phyloP scores from a whole-genome alignment of 2,888 invertebrate species.

The Leptogaster cylindrica region DNA sequence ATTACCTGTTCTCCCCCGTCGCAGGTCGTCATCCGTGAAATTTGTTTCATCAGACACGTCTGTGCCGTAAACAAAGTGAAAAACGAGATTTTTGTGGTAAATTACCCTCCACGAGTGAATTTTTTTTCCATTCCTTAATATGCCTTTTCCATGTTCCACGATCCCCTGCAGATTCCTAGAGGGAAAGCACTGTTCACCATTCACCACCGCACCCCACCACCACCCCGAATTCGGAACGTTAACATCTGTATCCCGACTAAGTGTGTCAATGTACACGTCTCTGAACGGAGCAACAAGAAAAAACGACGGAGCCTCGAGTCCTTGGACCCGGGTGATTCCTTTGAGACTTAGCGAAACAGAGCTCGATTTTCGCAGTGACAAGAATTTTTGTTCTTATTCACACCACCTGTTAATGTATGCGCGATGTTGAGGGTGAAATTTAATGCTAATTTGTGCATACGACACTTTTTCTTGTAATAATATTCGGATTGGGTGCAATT shows the following conservation, averaged over 20 bases:
- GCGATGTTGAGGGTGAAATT: slow-evolving; percentile 17
- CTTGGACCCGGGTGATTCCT: slow-evolving; percentile 37
- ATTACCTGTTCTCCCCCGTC: slow-evolving; percentile 29
- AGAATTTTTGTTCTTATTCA: slow-evolving; percentile 31
- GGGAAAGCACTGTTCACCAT: neutral
- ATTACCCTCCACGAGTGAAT: slow-evolving; percentile 41
- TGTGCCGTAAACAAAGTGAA: slow-evolving; percentile 42
- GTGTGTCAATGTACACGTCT: slow-evolving; percentile 24
- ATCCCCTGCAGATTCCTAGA: slow-evolving; percentile 30
- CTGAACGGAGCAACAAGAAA: neutral
- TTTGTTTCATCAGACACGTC: slow-evolving; percentile 41
- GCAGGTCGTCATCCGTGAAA: slow-evolving; percentile 40
- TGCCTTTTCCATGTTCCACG: slow-evolving; percentile 41
- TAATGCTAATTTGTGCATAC: slow-evolving; percentile 39
- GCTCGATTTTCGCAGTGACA: slow-evolving; percentile 16
- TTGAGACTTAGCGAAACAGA: slow-evolving; percentile 38
- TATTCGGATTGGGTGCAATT: slow-evolving; percentile 27
- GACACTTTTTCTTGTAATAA: slow-evolving; percentile 17
- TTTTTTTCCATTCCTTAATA: slow-evolving; percentile 40
- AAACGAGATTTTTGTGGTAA: slow-evolving; percentile 42
- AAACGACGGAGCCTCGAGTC: slow-evolving; percentile 8
- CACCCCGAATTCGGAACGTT: slow-evolving; percentile 8
- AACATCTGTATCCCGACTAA: slow-evolving; percentile 26
- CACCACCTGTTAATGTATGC: slow-evolving; percentile 37
- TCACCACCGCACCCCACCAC: slow-evolving; percentile 4